Base-by-base conservation (phyloP, 2,113 vertebrate species). In the Empidonax alnorum region DNA sequence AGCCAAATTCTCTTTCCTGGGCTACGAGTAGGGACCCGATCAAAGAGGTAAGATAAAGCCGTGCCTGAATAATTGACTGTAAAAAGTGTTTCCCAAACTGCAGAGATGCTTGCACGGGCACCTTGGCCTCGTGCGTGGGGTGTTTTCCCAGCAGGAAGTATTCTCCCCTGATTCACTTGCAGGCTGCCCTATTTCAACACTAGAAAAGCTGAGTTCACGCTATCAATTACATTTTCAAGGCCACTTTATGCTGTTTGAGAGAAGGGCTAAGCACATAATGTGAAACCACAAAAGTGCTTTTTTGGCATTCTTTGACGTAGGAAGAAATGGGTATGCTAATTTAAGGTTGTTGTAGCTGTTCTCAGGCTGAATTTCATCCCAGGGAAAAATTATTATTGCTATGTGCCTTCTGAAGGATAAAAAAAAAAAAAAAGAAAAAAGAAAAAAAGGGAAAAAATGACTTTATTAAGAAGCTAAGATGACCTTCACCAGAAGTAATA, bases 271-370 rank as follows among this genome's bases (percentile, higher is more conserved):
- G 85, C 1, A 0, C 61, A 71, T 74, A 53, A 93, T 52, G 65
- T n/a, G 72, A 97, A 97, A 95, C 80, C 91, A 89, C 79, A 82
- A 28, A 94, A 96, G 94, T 89, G 93, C 68, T 90, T 89, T 96
- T 93, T 81, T 94, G 89, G 80, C 95, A 81, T 92, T 92, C 89
- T 95, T 90, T 81, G 92, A 68, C 52, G 78, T 65, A 31, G 28
- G 41, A 85, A 93, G 41, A 94, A 87, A 89, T 17, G 41, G 3
- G 6, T 68, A 65, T 73, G 47, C 72, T 95, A 94, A 94, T 94
- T 88, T 90, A 81, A 93, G 68, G 65, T 47, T 62, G 22, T 73
- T 62, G 35, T 63, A 92, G 46, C 46, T 11, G 2, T 88, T 41
- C 41, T 59, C 50, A 87, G 79, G 25, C 56, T 41, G 80, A 92